Conservation (phyloP, 2,888 invertebrate genomes). For the Hemicrepidius hirtus region DNA sequence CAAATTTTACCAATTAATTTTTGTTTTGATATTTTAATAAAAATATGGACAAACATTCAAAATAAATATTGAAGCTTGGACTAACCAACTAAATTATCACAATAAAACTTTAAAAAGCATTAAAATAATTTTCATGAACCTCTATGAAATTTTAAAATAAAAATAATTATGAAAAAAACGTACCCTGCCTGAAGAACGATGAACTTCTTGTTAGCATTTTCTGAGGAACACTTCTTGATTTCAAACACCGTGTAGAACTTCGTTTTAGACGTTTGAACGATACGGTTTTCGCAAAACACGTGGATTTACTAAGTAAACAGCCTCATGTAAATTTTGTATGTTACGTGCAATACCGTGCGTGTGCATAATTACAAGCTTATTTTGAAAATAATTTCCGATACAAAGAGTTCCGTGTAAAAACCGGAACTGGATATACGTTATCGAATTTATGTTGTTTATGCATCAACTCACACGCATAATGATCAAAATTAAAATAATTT, state of each 20-base stretch:
- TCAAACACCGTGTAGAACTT: constrained; percentile 72
- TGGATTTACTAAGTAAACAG: constrained; percentile 29
- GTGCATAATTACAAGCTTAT: constrained; percentile 27
- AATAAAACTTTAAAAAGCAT: too few species aligned
- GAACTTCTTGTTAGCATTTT: constrained; percentile 69
- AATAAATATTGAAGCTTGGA: neutral
- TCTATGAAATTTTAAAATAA: neutral
- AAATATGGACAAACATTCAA: neutral
- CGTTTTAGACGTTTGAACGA: constrained; percentile 63
- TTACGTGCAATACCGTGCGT: constrained; percentile 13
- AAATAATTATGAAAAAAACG: neutral
- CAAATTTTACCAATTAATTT: too few species aligned
- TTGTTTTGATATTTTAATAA: too few species aligned
- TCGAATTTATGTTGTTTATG: neutral
- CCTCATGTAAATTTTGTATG: constrained; percentile 17
- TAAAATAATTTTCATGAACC: too few species aligned
- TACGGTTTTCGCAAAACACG: constrained; percentile 40
- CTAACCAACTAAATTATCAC: too few species aligned
- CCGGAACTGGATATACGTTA: neutral
- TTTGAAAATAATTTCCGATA: constrained; percentile 10
- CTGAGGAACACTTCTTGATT: constrained; percentile 67
- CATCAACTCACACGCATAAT: neutral
- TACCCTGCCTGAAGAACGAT: constrained; percentile 72
- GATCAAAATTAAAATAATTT: neutral
- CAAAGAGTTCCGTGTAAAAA: constrained; percentile 9